Base-by-base conservation (phyloP, 1,140 invertebrate genomes). In the Akabosia matsudoensis region DNA sequence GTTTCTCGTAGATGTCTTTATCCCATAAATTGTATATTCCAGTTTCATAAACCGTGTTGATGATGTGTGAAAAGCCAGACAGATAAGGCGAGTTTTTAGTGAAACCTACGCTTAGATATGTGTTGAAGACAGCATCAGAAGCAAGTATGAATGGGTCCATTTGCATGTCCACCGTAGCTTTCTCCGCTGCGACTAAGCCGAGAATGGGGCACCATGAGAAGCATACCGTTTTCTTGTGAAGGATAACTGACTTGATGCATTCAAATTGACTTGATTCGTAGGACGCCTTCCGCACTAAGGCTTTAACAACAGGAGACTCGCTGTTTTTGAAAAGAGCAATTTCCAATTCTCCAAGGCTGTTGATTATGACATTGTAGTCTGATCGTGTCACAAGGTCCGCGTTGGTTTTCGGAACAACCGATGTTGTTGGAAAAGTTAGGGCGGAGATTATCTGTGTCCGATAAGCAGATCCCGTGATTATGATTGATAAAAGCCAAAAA, bases 401-500 rank as follows among this genome's bases (percentile, higher is more conserved):
- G 30, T 37, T 71, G 1, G 37, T 76, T 33, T 18, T 72, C 18
- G 75, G 75, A 18, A 76, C 37, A 2, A 14, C 24, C 54, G 37
- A 24, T 18, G 52, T 18, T 22, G 70, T 18, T 0, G 75, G 75
- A 16, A 76, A 72, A 18, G 70, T 71, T 28, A 31, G 51, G 26
- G 26, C 45, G 4, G 51, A 76, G 31, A 16, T 70, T 10, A 76
- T 70, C 31, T 70, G 51, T 4, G 64, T 61, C 31, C 70, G 72
- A 16, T 70, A 70, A 4, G 33, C 67, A 26, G 33, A 14, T 30
- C 67, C 52, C 26, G 70, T 73, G 10, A 64, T 70, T 14, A 76
- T 72, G 3, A 73, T 76, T 18, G 33, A 33, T 34, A 73, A 31
- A 34, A 76, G 33, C 45, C 51, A 76, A 0, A 76, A 16, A 13